Evolutionary conservation across 2,113 vertebrate genomes (phyloP).

Genomic region (Addax nasomaculatus): DNA sequence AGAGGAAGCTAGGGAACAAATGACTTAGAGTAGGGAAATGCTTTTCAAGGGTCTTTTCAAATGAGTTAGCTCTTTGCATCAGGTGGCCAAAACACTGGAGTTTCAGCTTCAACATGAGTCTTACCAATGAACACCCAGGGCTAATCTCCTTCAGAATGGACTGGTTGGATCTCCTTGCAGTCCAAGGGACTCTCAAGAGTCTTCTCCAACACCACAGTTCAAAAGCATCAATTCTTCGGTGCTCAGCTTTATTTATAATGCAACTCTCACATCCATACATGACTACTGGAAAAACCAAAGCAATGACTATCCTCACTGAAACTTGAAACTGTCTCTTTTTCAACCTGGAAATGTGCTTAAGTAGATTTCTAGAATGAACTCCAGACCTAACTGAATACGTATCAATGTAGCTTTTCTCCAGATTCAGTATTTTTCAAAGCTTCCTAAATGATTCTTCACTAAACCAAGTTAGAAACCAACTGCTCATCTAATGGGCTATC

Average conservation of each 20-base stretch:
- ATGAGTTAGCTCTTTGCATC: fast-evolving
- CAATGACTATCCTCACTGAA: too few species aligned
- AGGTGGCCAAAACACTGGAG: neutral
- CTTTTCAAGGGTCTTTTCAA: neutral
- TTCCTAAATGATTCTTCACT: neutral
- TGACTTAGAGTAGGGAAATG: neutral
- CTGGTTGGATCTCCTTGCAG: neutral
- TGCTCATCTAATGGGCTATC: neutral
- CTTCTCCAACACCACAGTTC: neutral
- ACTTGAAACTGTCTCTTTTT: neutral
- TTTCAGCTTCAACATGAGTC: neutral
- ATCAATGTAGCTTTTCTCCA: neutral
- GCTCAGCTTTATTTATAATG: neutral
- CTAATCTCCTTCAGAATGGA: neutral
- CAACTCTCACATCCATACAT: neutral
- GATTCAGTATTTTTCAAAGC: neutral
- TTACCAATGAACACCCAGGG: neutral
- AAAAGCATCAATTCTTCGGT: neutral
- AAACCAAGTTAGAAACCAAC: neutral
- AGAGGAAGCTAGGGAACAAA: neutral
- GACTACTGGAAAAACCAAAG: neutral
- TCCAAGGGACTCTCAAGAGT: neutral
- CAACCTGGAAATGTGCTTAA: neutral
- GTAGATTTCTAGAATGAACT: neutral
- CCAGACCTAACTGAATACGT: neutral